These are phyloP conservation scores for Pheosia tremula DNA, from an alignment of 2,888 invertebrate genomes.

Conservation along the genomic window DNA sequence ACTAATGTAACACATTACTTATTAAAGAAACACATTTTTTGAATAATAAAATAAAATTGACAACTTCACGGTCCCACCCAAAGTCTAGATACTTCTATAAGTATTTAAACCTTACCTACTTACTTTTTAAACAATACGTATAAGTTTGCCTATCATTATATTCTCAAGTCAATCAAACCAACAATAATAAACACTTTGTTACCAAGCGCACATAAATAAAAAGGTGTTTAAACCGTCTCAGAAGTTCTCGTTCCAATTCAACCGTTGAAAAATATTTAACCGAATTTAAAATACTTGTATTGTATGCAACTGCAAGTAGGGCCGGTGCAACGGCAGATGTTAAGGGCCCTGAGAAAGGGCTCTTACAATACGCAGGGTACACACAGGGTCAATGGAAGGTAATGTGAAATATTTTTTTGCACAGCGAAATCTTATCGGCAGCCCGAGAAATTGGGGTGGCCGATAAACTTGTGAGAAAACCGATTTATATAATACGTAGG, in stretches of 20 bases:
- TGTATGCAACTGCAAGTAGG: constrained; percentile 43
- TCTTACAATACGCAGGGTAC: constrained; percentile 40
- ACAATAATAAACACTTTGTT: constrained; percentile 9
- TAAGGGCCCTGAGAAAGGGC: constrained; percentile 58
- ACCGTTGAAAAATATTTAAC: constrained; percentile 48
- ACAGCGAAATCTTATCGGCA: constrained; percentile 36
- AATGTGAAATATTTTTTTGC: constrained; percentile 41
- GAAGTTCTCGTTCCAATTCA: constrained; percentile 48
- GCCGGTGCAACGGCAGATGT: constrained; percentile 69
- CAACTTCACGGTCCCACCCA: too few species aligned
- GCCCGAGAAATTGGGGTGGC: constrained; percentile 32
- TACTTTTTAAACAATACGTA: too few species aligned
- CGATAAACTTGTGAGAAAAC: constrained; percentile 33
- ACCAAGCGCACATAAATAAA: constrained; percentile 26
- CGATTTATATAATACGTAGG: constrained; percentile 11
- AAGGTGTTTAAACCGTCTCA: constrained; percentile 30
- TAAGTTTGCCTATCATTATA: too few species aligned
- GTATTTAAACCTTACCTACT: too few species aligned
- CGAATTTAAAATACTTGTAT: constrained; percentile 50
- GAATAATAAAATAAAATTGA: too few species aligned
- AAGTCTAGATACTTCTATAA: too few species aligned
- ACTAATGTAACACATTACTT: too few species aligned
- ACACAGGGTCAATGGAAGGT: constrained; percentile 32
- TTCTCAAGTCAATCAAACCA: not conserved
- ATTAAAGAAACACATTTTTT: too few species aligned